Base-by-base conservation (phyloP, 2,113 vertebrate genomes). In the Marmota monax region DNA sequence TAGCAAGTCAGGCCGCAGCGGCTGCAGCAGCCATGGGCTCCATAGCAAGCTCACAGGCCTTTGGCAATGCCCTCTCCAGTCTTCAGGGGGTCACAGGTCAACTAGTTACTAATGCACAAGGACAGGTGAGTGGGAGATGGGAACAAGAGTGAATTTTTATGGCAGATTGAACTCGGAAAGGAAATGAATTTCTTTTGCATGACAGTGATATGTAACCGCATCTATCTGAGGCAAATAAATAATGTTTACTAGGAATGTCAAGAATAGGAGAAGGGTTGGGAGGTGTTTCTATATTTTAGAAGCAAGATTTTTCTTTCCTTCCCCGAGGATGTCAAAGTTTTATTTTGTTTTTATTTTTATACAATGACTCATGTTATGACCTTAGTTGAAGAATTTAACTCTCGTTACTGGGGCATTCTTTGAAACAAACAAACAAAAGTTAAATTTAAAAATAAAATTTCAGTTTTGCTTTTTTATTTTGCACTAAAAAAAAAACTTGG, bases 31-130 rank as follows among this genome's bases (percentile, higher is more conserved):
- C 99, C 83, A 99, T 99, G 99, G 99, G 99, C 97, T 99, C 99
- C 72, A 99, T 99, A 96, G 99, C 99, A 7, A 99, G 99, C 70
- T 99, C 99, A 88, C 99, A 99, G 98, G 99, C 99, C 98, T 99
- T 99, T 98, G 99, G 99, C 95, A 99, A 99, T 97, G 98, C 99
- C 96, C 98, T 99, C 98, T 99, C 99, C 98, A 99, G 99, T 98
- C 99, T 99, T 98, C 99, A 99, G 98, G 99, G 99, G 93, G 99
- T 99, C 98, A 99, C 99, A 51, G 99, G 99, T 96, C 99, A 99
- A 98, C 99, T 99, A 86, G 99, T 99, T 99, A 99, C 99, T 99
- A 99, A 99, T 97, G 99, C 99, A 98, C 99, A 99, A 99, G 99
- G 99, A 99, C 99, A 99, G 99, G 99, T 99, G 98, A 99, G 99